Conservation (phyloP, 2,113 vertebrate species). For the Naja naja region DNA sequence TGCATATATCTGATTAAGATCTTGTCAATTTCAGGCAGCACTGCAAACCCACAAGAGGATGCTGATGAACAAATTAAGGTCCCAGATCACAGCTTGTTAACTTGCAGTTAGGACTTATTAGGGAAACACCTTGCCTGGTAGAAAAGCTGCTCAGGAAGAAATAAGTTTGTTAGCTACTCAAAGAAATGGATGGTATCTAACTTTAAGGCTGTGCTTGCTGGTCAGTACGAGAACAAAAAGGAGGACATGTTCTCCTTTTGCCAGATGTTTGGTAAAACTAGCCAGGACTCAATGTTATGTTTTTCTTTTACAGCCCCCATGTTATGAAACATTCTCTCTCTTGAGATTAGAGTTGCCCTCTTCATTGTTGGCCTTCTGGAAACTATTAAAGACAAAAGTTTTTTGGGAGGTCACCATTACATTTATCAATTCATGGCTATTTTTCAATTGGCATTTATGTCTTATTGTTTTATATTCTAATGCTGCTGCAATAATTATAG, state of each 20-base stretch:
- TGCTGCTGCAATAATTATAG: neutral
- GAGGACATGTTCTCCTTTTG: neutral
- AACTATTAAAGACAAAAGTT: neutral
- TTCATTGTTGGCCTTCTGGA: neutral
- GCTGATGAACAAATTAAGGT: neutral
- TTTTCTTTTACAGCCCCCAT: neutral
- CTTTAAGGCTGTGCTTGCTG: neutral
- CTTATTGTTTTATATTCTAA: neutral
- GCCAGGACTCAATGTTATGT: neutral
- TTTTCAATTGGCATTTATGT: neutral
- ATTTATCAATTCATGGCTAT: neutral
- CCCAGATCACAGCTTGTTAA: neutral
- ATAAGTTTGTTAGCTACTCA: neutral
- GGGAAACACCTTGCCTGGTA: neutral
- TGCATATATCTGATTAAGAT: neutral
- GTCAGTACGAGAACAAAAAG: neutral
- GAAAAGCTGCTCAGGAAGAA: neutral
- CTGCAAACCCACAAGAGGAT: neutral
- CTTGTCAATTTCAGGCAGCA: neutral
- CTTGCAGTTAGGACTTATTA: neutral
- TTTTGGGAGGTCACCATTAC: neutral
- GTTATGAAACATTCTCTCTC: neutral
- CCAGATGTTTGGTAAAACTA: neutral
- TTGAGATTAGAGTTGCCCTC: neutral
- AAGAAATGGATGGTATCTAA: neutral